Percentiles rank a stretch among this genome's conserved stretches.
These are phyloP conservation scores for Ectemnius lituratus DNA, from an alignment of 2,888 invertebrate species.

Conservation along the genomic window DNA sequence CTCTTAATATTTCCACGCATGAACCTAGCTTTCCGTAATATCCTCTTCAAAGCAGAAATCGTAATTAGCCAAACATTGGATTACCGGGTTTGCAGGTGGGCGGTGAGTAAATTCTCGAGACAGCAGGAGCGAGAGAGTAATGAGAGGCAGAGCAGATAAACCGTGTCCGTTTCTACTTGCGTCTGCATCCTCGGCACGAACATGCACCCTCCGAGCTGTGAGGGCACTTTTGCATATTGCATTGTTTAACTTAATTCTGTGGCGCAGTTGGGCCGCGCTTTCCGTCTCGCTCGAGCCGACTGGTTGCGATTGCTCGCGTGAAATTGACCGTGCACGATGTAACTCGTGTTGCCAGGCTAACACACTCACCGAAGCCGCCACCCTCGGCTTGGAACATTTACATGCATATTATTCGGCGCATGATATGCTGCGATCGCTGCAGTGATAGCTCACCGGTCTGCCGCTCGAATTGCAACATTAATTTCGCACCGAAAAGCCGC, in stretches of 20 bases:
- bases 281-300: constrained; percentile 15
- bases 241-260: constrained; percentile 49
- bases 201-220: too few relatives aligned
- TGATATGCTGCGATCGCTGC: not conserved
- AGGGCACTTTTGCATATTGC: constrained; percentile 24
- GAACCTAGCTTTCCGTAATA: too few relatives aligned
- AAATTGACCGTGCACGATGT: constrained; percentile 44
- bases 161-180: too few relatives aligned
- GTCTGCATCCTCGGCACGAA: too few relatives aligned
- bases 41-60: too few relatives aligned
- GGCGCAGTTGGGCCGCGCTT: constrained; percentile 1
- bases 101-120: not conserved
- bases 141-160: too few relatives aligned
- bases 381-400: not conserved
- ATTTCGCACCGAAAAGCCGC: not conserved
- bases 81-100: too few relatives aligned
- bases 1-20: too few relatives aligned
- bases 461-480: not conserved
- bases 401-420: constrained; percentile 4
- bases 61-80: too few relatives aligned
- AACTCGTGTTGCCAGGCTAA: not conserved
- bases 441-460: not conserved
- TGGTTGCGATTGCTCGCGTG: constrained; percentile 24
- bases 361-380: not conserved
- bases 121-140: too few relatives aligned